Base-by-base conservation (phyloP, 2,113 vertebrate genomes). In the Eolophus roseicapilla region DNA sequence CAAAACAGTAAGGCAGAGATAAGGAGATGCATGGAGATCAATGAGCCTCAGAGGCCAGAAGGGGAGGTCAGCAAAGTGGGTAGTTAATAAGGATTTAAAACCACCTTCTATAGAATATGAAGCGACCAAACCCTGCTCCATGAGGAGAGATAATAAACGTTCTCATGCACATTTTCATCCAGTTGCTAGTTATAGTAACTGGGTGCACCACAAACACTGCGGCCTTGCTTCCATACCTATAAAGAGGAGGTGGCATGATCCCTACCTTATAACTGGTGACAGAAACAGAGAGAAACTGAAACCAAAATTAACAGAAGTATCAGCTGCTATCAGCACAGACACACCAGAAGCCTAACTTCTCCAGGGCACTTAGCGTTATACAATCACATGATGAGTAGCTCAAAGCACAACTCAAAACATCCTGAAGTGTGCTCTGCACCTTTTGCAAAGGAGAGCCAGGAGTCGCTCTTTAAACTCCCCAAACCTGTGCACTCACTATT, bases 391-490 rank as follows among this genome's bases (percentile, higher is more conserved):
- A 25, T 6, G n/a, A 71, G 49, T 10, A 60, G 23, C 31, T 62
- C 63, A 76, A 85, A 84, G 37, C 25, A 59, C 3, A 16, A 17
- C n/a, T 59, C 47, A 60, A 73, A 73, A 21, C 69, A 91, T 15
- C 1, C 0, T 52, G 29, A 23, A 1, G 33, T 0, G 0, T 16
- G 16, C 39, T 68, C 55, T 63, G 46, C 29, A 55, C 11, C 39
- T 86, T 70, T 81, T 35, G 43, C 73, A n/a, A 78, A 59, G 55
- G 21, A 74, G 27, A 64, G 28, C 5, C 4, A 12, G 12, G 5
- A 20, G 17, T 21, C 16, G 46, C 24, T 57, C 59, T 74, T 33
- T 64, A 89, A 94, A 23, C 7, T 2, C 19, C 49, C 7, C 15
- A 19, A 76, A 83, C 88, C 19, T 67, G 31, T 41, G 15, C 13